Conservation (phyloP, 2,888 invertebrate genomes). For the Cheilosia soror region DNA sequence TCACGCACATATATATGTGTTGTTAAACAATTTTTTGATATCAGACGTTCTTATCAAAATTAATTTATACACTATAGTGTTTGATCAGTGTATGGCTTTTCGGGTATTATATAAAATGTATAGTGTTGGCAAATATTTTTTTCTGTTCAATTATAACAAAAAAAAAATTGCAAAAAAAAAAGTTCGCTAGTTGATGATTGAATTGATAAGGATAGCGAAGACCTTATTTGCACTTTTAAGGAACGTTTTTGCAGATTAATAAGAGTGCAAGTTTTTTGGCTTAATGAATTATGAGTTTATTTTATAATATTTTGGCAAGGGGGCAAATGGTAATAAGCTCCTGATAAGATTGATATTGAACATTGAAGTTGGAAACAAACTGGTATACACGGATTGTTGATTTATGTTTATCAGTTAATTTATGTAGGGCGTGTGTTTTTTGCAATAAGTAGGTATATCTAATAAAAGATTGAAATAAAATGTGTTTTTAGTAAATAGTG, state of each 20-base stretch:
- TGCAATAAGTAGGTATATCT: no score
- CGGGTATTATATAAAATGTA: not conserved
- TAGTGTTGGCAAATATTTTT: not conserved
- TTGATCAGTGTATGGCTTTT: constrained; percentile 25
- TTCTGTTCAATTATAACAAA: not conserved
- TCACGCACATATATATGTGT: constrained; percentile 38
- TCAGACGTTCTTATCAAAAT: constrained; percentile 52
- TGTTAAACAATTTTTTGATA: constrained; percentile 49
- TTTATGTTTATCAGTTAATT: not conserved
- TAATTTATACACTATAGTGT: constrained; percentile 45
- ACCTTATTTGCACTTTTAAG: constrained; percentile 45
- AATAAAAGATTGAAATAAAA: no score
- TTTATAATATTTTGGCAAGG: not conserved
- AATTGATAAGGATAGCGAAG: constrained; percentile 25
- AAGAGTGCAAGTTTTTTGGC: constrained; percentile 17
- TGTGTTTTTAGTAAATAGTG: no score
- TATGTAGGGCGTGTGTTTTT: not conserved
- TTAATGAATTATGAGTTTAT: not conserved
- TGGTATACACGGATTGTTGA: no score
- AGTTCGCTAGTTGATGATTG: constrained; percentile 4
- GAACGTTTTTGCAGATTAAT: constrained; percentile 2
- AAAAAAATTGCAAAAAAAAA: not conserved
- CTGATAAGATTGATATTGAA: not conserved
- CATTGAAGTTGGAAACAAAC: not conserved
- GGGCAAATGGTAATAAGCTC: not conserved